These are phyloP conservation scores for Eretmocerus hayati DNA, from an alignment of 2,888 invertebrate species.

Conservation along the genomic window DNA sequence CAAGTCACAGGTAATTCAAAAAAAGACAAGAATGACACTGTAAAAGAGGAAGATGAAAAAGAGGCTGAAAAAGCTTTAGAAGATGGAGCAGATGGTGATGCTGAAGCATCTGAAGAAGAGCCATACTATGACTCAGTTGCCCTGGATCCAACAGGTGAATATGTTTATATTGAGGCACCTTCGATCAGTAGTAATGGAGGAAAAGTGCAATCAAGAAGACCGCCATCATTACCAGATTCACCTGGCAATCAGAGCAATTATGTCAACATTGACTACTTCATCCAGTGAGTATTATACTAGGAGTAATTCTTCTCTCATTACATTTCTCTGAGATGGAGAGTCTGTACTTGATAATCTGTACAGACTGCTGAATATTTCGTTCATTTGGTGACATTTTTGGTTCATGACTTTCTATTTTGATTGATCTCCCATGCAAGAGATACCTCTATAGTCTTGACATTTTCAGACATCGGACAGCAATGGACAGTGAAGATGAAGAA, in stretches of 20 bases:
- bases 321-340: no score
- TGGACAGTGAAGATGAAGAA: slow-evolving; percentile 45
- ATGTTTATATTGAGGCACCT: slow-evolving; percentile 62
- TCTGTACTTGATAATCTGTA: no score
- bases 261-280: slow-evolving; percentile 88
- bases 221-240: slow-evolving; percentile 61
- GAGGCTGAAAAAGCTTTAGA: slow-evolving; percentile 45
- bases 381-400: no score
- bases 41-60: slow-evolving; percentile 48
- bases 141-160: slow-evolving; percentile 57
- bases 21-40: slow-evolving; percentile 47
- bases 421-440: no score
- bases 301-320: not conserved
- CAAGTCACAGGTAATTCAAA: slow-evolving; percentile 69
- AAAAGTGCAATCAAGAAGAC: slow-evolving; percentile 39
- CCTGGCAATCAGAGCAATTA: slow-evolving; percentile 78
- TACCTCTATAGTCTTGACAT: no score
- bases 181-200: slow-evolving; percentile 36
- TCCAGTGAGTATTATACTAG: slow-evolving; percentile 56
- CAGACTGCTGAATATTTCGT: no score
- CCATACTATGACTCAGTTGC: slow-evolving; percentile 53
- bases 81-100: slow-evolving; percentile 44
- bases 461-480: slow-evolving; percentile 40
- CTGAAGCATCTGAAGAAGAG: slow-evolving; percentile 46
- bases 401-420: no score